phyloP scores from a whole-genome alignment of 2,797 vertebrate species.

The Spheniscus humboldti region DNA sequence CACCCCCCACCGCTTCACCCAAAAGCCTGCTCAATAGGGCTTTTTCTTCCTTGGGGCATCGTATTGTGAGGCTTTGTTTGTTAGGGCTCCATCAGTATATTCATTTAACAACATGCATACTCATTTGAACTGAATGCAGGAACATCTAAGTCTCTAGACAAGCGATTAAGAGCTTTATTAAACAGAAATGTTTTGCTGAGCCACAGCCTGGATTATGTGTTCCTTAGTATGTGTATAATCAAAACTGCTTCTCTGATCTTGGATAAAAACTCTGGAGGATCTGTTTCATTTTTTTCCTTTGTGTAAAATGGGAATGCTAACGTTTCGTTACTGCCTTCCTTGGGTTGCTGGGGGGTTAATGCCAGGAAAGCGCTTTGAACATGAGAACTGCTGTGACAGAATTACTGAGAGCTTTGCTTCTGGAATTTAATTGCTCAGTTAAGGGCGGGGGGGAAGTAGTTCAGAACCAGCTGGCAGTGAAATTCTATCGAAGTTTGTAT shows the following conservation, averaged over 20 bases:
- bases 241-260: constrained; percentile 35
- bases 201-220: constrained; percentile 15
- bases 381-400: constrained; percentile 16
- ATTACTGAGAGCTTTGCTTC: constrained; percentile 4
- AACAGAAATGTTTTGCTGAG: constrained; percentile 31
- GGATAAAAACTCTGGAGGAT: constrained; percentile 8
- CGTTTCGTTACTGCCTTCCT: constrained; percentile 20
- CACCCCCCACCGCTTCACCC: neutral
- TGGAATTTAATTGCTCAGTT: constrained; percentile 40
- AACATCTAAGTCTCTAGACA: constrained; percentile 5
- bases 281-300: constrained; percentile 1
- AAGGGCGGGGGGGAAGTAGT: neutral
- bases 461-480: constrained; percentile 16
- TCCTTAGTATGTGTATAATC: constrained; percentile 25
- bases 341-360: constrained; percentile 8
- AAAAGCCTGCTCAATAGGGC: neutral
- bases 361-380: constrained; percentile 5
- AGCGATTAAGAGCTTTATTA: constrained; percentile 41
- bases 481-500: neutral
- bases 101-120: neutral
- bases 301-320: constrained; percentile 22
- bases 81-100: neutral
- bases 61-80: neutral
- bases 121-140: neutral
- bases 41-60: neutral